These are phyloP conservation scores for Salvelinus namaycush DNA, from an alignment of 2,113 vertebrate genomes.

Conservation along the genomic window DNA sequence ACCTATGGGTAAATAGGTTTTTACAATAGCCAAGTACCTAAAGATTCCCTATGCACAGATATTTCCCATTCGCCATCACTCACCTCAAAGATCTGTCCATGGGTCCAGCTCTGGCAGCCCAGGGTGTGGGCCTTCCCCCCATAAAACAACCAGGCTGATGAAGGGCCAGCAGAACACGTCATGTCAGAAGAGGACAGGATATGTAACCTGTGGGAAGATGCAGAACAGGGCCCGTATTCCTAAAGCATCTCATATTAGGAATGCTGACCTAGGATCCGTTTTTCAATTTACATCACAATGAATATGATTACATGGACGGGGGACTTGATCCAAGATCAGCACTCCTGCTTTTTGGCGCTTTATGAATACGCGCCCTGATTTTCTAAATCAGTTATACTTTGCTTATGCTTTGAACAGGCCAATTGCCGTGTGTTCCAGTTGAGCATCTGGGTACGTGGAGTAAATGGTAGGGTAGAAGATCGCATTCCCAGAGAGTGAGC, in stretches of 20 bases:
- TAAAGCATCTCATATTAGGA: not conserved
- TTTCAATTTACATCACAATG: not conserved
- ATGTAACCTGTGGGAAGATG: not conserved
- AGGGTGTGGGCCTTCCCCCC: constrained; percentile 78
- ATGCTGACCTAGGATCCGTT: not conserved
- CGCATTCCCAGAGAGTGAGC: constrained; percentile 71
- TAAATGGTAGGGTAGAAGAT: constrained; percentile 54
- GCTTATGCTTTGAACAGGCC: constrained; percentile 75
- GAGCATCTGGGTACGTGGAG: constrained; percentile 36
- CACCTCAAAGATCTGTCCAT: constrained; percentile 76
- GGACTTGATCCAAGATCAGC: too few relatives aligned
- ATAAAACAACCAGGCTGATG: constrained; percentile 77
- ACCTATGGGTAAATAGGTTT: too few relatives aligned
- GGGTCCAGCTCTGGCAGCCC: constrained; percentile 76
- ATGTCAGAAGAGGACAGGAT: not conserved
- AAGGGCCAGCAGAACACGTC: constrained; percentile 76
- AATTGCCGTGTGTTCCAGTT: constrained; percentile 65
- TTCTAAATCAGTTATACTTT: not conserved
- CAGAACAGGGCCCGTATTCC: not conserved
- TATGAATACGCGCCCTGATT: too few relatives aligned
- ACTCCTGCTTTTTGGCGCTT: too few relatives aligned
- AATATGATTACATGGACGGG: not conserved
- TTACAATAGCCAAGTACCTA: too few relatives aligned
- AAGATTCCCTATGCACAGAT: too few relatives aligned
- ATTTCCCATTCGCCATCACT: not conserved